Percentiles rank a stretch among this genome's conserved stretches.
These are phyloP conservation scores for Ormyrus rosae DNA, from an alignment of 2,888 invertebrate genomes.

Conservation along the genomic window DNA sequence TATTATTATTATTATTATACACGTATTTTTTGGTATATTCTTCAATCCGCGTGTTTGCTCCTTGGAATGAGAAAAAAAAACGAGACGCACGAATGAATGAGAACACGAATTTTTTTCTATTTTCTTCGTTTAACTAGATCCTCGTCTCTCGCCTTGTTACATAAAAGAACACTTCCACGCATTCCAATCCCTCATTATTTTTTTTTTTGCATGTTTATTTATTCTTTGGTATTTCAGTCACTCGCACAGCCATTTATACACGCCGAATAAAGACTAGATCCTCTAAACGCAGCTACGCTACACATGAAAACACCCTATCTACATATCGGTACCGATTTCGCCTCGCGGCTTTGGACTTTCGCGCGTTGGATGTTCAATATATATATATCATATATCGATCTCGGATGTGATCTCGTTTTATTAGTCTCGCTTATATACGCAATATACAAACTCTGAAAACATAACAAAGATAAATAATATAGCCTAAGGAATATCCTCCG, in stretches of 20 bases:
- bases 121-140: conserved; percentile 5
- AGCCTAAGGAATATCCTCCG: conserved; percentile 14
- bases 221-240: conserved; percentile 56
- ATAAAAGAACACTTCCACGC: not conserved
- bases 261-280: conserved; percentile 71
- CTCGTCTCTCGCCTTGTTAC: not conserved
- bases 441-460: conserved; percentile 53
- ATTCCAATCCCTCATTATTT: not conserved
- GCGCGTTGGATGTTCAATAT: not conserved
- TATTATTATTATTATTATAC: conserved; percentile 26
- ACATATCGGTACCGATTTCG: conserved; percentile 67
- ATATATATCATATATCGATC: not conserved
- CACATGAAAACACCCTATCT: conserved; percentile 76
- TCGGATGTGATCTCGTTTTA: not conserved
- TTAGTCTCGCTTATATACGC: not conserved
- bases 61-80: conserved; percentile 24
- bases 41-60: not conserved
- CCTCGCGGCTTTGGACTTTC: conserved; percentile 54
- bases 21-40: not conserved
- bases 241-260: conserved; percentile 62
- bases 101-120: conserved; percentile 27
- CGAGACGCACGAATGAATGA: conserved; percentile 20
- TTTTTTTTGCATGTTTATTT: not conserved
- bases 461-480: conserved; percentile 54
- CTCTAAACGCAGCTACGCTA: conserved; percentile 72